Conservation (phyloP, 2,113 vertebrate genomes). For the Podocnemis expansa region DNA sequence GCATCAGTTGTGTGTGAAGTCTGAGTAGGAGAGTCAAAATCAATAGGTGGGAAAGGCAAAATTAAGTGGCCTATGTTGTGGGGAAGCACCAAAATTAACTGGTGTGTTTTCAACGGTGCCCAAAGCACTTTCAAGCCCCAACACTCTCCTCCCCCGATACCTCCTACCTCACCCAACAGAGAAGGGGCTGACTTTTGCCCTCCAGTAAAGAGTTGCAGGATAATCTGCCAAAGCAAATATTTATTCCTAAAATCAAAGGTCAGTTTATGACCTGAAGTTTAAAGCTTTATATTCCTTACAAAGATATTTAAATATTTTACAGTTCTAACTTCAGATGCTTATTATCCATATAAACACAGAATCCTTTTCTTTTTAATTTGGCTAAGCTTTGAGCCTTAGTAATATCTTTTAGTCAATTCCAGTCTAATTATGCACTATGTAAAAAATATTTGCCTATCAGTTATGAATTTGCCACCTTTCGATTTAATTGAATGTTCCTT, state of each 20-base stretch:
- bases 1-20: neutral
- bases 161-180: too few species aligned
- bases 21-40: neutral
- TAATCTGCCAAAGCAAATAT: neutral
- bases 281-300: too few species aligned
- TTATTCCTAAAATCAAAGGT: neutral
- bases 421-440: neutral
- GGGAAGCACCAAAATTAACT: neutral
- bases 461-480: neutral
- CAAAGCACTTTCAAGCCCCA: neutral
- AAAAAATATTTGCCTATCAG: neutral
- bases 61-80: neutral
- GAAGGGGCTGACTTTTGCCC: neutral
- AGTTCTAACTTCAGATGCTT: neutral
- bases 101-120: neutral
- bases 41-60: neutral
- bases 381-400: neutral
- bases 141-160: neutral
- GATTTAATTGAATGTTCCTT: neutral
- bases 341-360: neutral
- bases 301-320: too few species aligned
- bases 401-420: neutral
- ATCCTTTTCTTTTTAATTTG: neutral
- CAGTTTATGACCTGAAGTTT: neutral
- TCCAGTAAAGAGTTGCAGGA: neutral